These are phyloP conservation scores for Cossypha heuglini DNA, from an alignment of 2,797 vertebrate genomes.

Conservation along the genomic window DNA sequence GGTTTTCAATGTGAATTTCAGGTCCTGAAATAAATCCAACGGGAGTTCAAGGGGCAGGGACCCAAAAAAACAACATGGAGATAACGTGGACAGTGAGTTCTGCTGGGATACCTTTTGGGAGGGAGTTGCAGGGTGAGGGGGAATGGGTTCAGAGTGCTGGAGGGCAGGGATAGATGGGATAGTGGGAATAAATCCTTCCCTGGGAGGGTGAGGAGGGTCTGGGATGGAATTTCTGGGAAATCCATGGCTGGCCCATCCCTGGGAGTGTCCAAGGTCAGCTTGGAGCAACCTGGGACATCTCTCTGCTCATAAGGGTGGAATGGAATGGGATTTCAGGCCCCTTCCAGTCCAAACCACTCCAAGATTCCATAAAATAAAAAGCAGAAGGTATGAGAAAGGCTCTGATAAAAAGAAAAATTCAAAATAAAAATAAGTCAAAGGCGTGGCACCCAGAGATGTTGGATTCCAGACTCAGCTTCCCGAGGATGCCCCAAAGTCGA, in stretches of 20 bases:
- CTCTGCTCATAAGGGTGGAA: neutral
- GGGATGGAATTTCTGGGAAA: neutral
- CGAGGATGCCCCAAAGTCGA: neutral
- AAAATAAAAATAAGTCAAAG: neutral
- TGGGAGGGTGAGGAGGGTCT: neutral
- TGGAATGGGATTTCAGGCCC: neutral
- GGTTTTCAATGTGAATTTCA: slow-evolving; percentile 55
- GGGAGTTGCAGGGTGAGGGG: neutral
- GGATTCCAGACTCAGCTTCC: neutral
- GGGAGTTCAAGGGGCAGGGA: slow-evolving; percentile 87
- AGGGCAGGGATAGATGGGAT: neutral
- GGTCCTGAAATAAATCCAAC: slow-evolving; percentile 88
- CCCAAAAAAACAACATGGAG: slow-evolving; percentile 93
- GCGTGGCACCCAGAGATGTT: fast-evolving
- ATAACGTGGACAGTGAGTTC: slow-evolving; percentile 92
- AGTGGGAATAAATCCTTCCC: neutral
- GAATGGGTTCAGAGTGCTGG: too few relatives aligned
- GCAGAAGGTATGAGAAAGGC: neutral
- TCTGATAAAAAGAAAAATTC: neutral
- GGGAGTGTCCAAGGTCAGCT: neutral
- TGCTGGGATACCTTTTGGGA: neutral
- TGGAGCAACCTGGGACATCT: neutral
- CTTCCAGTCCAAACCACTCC: neutral
- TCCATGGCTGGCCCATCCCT: fast-evolving
- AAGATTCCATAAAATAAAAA: neutral